These are phyloP conservation scores for Hypolimnas misippus DNA, from an alignment of 2,888 invertebrate species.

Conservation along the genomic window DNA sequence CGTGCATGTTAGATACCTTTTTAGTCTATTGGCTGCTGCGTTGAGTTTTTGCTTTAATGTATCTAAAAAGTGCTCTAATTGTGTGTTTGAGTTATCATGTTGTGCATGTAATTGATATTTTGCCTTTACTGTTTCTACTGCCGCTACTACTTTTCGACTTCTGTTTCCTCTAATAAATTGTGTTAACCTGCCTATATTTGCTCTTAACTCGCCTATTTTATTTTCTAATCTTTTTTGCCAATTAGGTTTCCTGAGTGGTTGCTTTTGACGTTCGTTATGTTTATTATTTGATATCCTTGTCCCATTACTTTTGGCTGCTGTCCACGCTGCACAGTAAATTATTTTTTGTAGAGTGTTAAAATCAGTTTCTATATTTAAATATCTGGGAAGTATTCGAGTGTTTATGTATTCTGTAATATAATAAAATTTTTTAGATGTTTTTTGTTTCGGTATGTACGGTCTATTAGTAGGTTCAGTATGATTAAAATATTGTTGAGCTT, in stretches of 20 bases:
- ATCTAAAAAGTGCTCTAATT: slow-evolving; percentile 26
- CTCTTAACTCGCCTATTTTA: slow-evolving; percentile 7
- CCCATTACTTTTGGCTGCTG: neutral
- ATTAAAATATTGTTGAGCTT: neutral
- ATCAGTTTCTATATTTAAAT: neutral
- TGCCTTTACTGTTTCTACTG: slow-evolving; percentile 13
- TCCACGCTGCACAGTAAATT: neutral
- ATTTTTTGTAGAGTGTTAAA: neutral
- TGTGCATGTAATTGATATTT: slow-evolving; percentile 27
- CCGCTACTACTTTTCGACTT: neutral
- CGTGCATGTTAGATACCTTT: slow-evolving; percentile 31
- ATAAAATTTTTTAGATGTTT: neutral
- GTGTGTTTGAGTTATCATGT: slow-evolving; percentile 25
- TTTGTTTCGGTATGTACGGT: slow-evolving; percentile 5
- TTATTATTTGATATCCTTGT: neutral
- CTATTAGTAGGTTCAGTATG: neutral
- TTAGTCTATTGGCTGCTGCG: slow-evolving; percentile 10
- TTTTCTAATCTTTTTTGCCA: slow-evolving; percentile 4
- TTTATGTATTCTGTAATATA: neutral
- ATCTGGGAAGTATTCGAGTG: neutral
- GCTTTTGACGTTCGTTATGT: neutral
- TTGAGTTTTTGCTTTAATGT: slow-evolving; percentile 32
- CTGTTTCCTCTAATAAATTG: neutral
- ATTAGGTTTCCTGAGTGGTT: neutral
- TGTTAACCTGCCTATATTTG: neutral